These are phyloP conservation scores for Ophion ventricosus DNA, from an alignment of 2,888 invertebrate species.

Conservation along the genomic window DNA sequence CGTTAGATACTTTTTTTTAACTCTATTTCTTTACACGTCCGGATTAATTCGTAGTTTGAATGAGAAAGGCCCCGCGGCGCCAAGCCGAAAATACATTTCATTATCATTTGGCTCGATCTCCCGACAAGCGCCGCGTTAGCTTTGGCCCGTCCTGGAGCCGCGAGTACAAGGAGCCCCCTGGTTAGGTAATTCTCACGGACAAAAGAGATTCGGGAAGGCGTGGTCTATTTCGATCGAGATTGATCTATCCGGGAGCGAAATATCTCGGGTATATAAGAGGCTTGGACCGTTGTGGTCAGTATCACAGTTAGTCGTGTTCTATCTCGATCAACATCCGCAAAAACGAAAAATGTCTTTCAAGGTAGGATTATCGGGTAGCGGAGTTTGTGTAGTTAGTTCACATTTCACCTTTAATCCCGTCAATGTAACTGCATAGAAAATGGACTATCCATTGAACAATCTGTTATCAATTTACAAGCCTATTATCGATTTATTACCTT, in stretches of 20 bases:
- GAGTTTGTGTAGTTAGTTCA: neutral
- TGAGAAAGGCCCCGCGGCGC: conserved; percentile 45
- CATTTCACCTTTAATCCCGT: neutral
- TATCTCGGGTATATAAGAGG: conserved; percentile 57
- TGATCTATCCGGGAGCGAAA: conserved; percentile 28
- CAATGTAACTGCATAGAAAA: neutral
- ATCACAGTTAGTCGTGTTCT: conserved; percentile 62
- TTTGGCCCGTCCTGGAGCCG: neutral
- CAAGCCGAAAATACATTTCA: conserved; percentile 40
- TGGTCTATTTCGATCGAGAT: conserved; percentile 50
- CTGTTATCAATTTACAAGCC: no score
- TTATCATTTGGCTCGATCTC: conserved; percentile 44
- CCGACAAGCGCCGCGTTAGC: neutral
- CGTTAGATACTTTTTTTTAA: conserved; percentile 29
- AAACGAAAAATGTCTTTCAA: conserved; percentile 59
- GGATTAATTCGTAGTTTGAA: conserved; percentile 38
- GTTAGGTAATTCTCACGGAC: conserved; percentile 60
- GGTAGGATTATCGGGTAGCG: conserved; percentile 29
- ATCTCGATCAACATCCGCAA: conserved; percentile 50
- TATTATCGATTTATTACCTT: no score
- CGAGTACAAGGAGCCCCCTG: neutral
- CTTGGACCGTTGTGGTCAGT: conserved; percentile 27
- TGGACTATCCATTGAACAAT: no score
- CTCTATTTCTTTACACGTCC: neutral
- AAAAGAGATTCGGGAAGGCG: conserved; percentile 44